Percentiles rank a stretch among this genome's conserved stretches.
These are phyloP conservation scores for Vimba vimba DNA, from an alignment of 2,113 vertebrate genomes.

Conservation along the genomic window DNA sequence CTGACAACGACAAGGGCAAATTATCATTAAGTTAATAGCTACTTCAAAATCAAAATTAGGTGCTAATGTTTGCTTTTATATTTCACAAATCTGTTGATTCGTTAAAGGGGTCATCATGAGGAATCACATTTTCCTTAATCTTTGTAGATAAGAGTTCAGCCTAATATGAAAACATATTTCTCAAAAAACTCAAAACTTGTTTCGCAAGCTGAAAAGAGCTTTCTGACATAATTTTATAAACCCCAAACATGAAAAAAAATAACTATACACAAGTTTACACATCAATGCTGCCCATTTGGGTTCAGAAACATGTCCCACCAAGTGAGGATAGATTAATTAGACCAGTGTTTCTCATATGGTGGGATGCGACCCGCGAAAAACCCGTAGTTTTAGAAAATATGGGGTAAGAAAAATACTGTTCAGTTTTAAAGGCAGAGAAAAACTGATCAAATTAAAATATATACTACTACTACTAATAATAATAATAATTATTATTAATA, in stretches of 20 bases:
- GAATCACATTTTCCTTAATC: background rate
- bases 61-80: slow-evolving; percentile 26
- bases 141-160: background rate
- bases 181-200: too few species aligned
- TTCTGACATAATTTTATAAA: background rate
- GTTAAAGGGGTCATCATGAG: slow-evolving; percentile 2
- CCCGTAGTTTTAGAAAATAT: too few species aligned
- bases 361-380: too few species aligned
- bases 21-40: slow-evolving; percentile 44
- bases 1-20: slow-evolving; percentile 32
- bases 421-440: too few species aligned
- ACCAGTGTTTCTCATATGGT: too few species aligned
- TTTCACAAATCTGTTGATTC: background rate
- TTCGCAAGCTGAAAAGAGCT: too few species aligned
- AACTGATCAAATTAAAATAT: too few species aligned
- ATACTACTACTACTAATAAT: too few species aligned
- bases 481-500: too few species aligned
- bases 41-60: slow-evolving; percentile 46
- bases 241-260: background rate
- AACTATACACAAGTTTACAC: background rate
- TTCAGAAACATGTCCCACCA: background rate
- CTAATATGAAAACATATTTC: background rate
- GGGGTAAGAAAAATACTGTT: too few species aligned
- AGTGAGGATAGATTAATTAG: background rate
- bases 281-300: background rate